Base-by-base conservation (phyloP, 2,888 invertebrate species). In the Tetranychus truncatus region DNA sequence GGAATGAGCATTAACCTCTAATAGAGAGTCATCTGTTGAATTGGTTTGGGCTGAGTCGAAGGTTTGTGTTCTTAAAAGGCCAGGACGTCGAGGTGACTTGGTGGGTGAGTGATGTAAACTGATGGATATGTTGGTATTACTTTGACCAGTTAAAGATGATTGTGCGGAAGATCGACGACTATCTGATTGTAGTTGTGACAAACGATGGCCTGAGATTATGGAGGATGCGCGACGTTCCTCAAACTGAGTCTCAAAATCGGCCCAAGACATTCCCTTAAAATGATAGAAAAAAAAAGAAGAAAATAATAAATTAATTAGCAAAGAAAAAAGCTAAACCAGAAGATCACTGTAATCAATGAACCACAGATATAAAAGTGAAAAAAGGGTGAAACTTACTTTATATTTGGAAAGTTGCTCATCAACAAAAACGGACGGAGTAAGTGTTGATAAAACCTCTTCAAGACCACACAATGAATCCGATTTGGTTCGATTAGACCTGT, bases 341-440 rank as follows among this genome's bases (percentile, higher is more conserved):
- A 34, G 5, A 3, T 34, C 34, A 34, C 34, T 34, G 34, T 34
- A 34, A 34, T 3, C 34, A 34, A 34, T 34, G 34, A 34, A 34
- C 5, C 4, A 34, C 34, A 34, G 0, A 5, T 34, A 34, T 34
- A 6, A 55, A 55, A 55, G 55, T 55, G 7, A 55, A 15, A 18
- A 9, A 55, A 7, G 7, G 71, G 2, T 11, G 6, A 24, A 18
- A 21, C 72, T 77, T 75, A 84, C 84, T 81, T 85, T 85, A 80
- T 84, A 86, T 46, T 82, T 83, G 15, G 83, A 82, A 21, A 86
- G 81, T 77, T 85, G 84, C 76, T 84, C 84, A 79, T 86, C 86
- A 77, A 83, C 83, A 80, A 86, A 86, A 77, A 85, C 85, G 55
- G 84, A 83, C n/a, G 84, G 83, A 77, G 83, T 84, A 73, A 86